Base-by-base conservation (phyloP, 2,113 vertebrate species). In the Puma concolor region DNA sequence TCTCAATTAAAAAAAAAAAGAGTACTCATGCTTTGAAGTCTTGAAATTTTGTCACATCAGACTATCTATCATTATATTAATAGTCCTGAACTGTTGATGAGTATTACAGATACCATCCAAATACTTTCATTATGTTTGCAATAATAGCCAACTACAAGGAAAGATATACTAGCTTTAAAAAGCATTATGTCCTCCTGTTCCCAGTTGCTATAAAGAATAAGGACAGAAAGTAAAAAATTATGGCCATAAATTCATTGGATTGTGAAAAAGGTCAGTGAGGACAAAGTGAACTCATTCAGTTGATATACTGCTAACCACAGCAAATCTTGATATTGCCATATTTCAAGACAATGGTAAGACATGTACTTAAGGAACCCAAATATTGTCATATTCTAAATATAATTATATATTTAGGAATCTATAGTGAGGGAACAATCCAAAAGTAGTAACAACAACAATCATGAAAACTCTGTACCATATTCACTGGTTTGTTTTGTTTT, bases 81-180 rank as follows among this genome's bases (percentile, higher is more conserved):
- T 69, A 86, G 57, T 76, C 38, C 50, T 88, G 52, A 94, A 44
- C 23, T 95, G 0, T 64, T 89, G 11, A 54, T 60, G 16, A 82
- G 52, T n/a, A 72, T 72, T 76, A 60, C 15, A 52, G 19, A 77
- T 54, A 36, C 17, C 60, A 86, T 80, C 17, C 25, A 92, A 77
- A 90, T 72, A 82, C 1, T 91, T 92, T 92, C 23, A 85, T 86
- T 88, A 67, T 69, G 21, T 69, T 48, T 74, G 91, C 13, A 27
- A 66, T 63, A 96, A 97, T 23, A 96, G 71, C 60, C 19, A 96
- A 85, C 64, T 67, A 38, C 50, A 97, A 86, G 2, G 31, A 60
- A 60, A 60, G 57, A 48, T 57, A 91, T 31, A 77, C 21, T 67
- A 86, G 41, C 54, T 96, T 88, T 89, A 79, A 87, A 97, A 97